Base-by-base conservation (phyloP, 1,140 invertebrate species). In the Ostrea denselamellosa region DNA sequence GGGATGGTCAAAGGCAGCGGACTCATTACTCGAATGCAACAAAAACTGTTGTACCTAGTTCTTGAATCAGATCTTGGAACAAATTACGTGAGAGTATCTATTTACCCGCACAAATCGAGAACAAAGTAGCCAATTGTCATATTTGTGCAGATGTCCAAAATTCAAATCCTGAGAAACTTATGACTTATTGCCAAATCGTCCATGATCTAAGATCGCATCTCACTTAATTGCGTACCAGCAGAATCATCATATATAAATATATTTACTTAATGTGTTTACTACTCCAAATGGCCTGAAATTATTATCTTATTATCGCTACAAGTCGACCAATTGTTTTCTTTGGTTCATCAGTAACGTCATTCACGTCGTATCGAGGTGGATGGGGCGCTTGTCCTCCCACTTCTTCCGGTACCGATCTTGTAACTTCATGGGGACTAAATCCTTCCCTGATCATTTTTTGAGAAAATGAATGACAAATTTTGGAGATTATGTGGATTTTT, bases 1-100 rank as follows among this genome's bases (percentile, higher is more conserved):
- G n/a, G n/a, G n/a, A n/a, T n/a, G n/a, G n/a, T n/a, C n/a, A n/a
- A 25, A 34, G 10, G 56, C 19, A 8, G 56, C 82, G 56, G 51
- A 52, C 25, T 0, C 83, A 34, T 8, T 83, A 17, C 83, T 87
- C 77, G 83, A 87, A 83, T 25, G 77, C 19, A 84, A n/a, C n/a
- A n/a, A n/a, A n/a, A n/a, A n/a, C 86, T 88, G 87, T 22, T 88
- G 8, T 58, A 89, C 4, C 85, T 85, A 77, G 85, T 90, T 12
- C 85, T 86, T 44, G 71, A 71, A 81, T 65, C 65, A 5, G 89
- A 91, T 56, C 68, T 87, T 28, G 89, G 90, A 65, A 56, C 5
- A 56, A 85, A 83, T 84, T 85, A 84, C 84, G 88, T 54, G 71
- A 56, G 58, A 83, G 53, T n/a, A 54, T 89, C 19, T 88, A 12